Evolutionary conservation across 1,140 invertebrate genomes (phyloP), one percentile per base, ranked within the genome.

Genomic region (Micrasema longulum): DNA sequence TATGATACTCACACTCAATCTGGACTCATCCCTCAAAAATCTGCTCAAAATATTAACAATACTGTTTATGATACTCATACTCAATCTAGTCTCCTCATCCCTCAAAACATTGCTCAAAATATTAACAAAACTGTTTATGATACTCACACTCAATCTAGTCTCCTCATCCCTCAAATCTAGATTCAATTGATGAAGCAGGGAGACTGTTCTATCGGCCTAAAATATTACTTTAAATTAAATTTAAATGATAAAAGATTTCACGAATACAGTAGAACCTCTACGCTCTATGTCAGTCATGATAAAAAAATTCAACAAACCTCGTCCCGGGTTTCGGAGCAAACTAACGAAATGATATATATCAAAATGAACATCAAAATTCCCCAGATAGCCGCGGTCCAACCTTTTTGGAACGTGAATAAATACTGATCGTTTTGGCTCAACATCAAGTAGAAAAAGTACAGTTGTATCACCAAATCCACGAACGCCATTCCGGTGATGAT

Each of bases 381-480:
- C 53, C 57, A 69, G 16, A 52, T 5, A 6, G 43, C 53, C 0
- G 68, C 12, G 2, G 36, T 62, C 68, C 68, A 69, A 3, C 41
- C 68, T 48, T 69, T 69, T 11, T 50, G 20, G n/a, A 50, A 35
- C 12, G 53, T 48, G 23, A 69, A 14, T 18, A 9, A 0, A n/a
- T 62, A 69, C 4, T 62, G 11, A 3, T 69, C 36, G 26, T 69
- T 69, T 18, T 23, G 14, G 43, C 68, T 69, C 31, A 69, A 36
- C 68, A 69, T 69, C 68, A 69, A 11, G 60, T 75, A 75, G 20
- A 75, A 72, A 20, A 72, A 72, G 47, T 75, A 75, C 22, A 75
- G 14, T 43, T 75, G 69, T 7, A 57, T 69, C 2, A 75, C 73
- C 22, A 75, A 16, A 12, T 66, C 60, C 11, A 75, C 66, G 60